phyloP scores from a whole-genome alignment of 2,888 invertebrate genomes.

The Oscheius sp. region DNA sequence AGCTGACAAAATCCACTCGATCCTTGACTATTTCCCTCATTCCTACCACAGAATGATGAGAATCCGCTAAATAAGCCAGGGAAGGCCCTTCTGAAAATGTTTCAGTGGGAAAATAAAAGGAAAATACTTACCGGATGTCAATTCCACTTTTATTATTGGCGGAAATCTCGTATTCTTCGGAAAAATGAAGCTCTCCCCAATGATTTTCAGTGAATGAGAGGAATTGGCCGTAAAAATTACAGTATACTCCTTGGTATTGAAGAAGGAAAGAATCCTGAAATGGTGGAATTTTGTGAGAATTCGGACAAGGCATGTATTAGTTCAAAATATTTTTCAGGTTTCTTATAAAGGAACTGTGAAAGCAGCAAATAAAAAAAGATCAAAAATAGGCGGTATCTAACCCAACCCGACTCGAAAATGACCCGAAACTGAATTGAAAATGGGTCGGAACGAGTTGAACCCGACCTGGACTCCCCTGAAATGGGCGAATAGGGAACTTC shows the following conservation, averaged over 20 bases:
- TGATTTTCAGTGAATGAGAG: constrained; percentile 86
- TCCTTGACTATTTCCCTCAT: constrained; percentile 83
- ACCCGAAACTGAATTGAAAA: no score
- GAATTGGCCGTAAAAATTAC: constrained; percentile 94
- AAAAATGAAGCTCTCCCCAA: constrained; percentile 83
- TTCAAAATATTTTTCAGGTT: no score
- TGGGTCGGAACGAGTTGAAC: no score
- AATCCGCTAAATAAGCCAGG: constrained; percentile 81
- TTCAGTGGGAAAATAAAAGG: neutral
- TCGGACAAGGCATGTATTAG: no score
- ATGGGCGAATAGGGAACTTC: no score
- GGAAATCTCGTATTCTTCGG: constrained; percentile 1
- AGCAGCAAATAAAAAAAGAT: no score
- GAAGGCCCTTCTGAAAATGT: constrained; percentile 30
- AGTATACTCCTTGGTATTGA: constrained; percentile 85
- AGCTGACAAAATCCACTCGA: constrained; percentile 39
- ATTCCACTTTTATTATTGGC: constrained; percentile 24
- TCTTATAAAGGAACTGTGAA: no score
- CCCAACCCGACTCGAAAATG: no score
- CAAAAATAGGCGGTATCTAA: no score
- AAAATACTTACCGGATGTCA: constrained; percentile 3
- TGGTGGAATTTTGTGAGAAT: no score
- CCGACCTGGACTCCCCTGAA: no score
- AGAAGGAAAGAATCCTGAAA: constrained; percentile 84
- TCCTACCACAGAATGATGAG: constrained; percentile 94